These are phyloP conservation scores for Plagodis dolabraria DNA, from an alignment of 2,888 invertebrate species.

Conservation along the genomic window DNA sequence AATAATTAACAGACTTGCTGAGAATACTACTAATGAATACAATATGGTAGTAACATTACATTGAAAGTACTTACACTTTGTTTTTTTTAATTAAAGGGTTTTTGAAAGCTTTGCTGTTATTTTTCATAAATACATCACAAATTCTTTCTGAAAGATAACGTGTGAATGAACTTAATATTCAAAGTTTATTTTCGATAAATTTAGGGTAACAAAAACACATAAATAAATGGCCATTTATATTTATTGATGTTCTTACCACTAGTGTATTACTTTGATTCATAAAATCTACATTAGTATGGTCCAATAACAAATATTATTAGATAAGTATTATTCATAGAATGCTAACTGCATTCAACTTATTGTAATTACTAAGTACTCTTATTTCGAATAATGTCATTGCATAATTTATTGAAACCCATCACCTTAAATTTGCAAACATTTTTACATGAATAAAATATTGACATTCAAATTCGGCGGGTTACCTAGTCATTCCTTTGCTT, in stretches of 20 bases:
- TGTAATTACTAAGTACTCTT: constrained; percentile 35
- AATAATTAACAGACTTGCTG: no score
- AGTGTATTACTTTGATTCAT: constrained; percentile 53
- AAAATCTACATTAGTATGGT: constrained; percentile 79
- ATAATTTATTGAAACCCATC: constrained; percentile 50
- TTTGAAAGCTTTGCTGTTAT: no score
- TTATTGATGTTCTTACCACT: constrained; percentile 42
- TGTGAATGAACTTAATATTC: no score
- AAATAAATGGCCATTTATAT: constrained; percentile 66
- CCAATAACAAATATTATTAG: constrained; percentile 61
- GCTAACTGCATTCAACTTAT: constrained; percentile 70
- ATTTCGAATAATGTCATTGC: constrained; percentile 31
- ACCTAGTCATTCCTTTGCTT: constrained; percentile 44
- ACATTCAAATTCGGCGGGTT: constrained; percentile 63
- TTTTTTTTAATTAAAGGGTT: no score
- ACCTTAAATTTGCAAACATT: constrained; percentile 59
- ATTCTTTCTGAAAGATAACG: no score
- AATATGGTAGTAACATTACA: no score
- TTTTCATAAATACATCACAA: no score
- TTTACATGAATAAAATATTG: constrained; percentile 46
- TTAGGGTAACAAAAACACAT: background rate
- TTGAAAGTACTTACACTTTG: no score
- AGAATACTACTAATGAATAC: no score
- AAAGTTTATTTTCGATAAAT: background rate
- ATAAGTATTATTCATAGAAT: constrained; percentile 45